These are phyloP conservation scores for Macrotis lagotis DNA, from an alignment of 2,113 vertebrate genomes.

Conservation along the genomic window DNA sequence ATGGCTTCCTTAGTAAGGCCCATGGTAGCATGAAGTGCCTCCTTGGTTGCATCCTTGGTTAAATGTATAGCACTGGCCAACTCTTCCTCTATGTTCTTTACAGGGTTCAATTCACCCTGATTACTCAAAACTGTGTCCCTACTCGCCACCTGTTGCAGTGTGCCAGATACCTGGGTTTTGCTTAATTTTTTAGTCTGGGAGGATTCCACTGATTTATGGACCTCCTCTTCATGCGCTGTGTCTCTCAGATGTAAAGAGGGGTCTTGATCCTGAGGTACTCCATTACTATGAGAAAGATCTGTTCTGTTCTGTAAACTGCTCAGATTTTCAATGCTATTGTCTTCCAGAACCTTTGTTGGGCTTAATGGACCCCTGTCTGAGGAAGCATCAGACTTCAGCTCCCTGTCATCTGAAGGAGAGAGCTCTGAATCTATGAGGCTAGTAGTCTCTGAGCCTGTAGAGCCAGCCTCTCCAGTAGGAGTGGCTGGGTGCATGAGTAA, in stretches of 20 bases:
- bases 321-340: slow-evolving; percentile 79
- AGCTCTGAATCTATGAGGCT: slow-evolving; percentile 93
- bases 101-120: slow-evolving; percentile 81
- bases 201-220: slow-evolving; percentile 89
- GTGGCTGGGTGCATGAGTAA: slow-evolving; percentile 88
- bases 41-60: slow-evolving; percentile 95
- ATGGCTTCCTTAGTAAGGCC: slow-evolving; percentile 96
- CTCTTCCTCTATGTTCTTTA: slow-evolving; percentile 91
- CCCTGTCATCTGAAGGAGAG: slow-evolving; percentile 83
- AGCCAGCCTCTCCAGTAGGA: slow-evolving; percentile 81
- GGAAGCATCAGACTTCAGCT: slow-evolving; percentile 78
- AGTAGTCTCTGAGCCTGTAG: slow-evolving; percentile 91
- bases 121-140: slow-evolving; percentile 43
- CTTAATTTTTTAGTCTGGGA: slow-evolving; percentile 72
- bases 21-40: slow-evolving; percentile 92
- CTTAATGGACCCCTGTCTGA: slow-evolving; percentile 74
- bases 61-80: slow-evolving; percentile 91
- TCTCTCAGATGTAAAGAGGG: slow-evolving; percentile 68
- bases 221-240: slow-evolving; percentile 88
- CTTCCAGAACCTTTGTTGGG: slow-evolving; percentile 77
- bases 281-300: slow-evolving; percentile 61
- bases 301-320: slow-evolving; percentile 46
- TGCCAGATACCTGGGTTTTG: slow-evolving; percentile 56
- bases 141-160: slow-evolving; percentile 20
- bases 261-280: slow-evolving; percentile 52